phyloP scores from a whole-genome alignment of 2,113 vertebrate species.

The Dipodomys merriami region DNA sequence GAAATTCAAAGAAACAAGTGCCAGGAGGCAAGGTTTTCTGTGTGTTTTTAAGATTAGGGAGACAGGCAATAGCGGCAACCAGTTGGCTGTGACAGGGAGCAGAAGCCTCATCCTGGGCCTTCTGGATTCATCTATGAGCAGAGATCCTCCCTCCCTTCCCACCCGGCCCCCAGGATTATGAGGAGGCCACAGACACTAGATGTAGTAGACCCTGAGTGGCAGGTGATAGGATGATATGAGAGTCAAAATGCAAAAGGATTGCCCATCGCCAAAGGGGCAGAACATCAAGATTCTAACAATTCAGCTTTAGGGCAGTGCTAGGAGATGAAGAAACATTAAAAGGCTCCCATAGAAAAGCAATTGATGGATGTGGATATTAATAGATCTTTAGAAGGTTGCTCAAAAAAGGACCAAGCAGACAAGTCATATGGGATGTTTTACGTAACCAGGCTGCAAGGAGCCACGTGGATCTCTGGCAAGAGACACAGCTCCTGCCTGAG shows the following conservation, averaged over 20 bases:
- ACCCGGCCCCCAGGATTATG: neutral
- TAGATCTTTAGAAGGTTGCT: conserved; percentile 56
- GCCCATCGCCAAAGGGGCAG: neutral
- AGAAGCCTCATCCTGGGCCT: neutral
- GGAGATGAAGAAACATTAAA: conserved; percentile 23
- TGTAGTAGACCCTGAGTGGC: neutral
- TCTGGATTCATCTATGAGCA: neutral
- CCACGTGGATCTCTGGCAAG: neutral
- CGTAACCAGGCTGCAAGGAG: neutral
- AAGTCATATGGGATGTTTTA: neutral
- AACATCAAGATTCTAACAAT: neutral
- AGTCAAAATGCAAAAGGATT: neutral
- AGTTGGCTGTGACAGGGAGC: neutral
- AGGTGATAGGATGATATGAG: accelerated
- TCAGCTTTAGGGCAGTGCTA: conserved; percentile 13
- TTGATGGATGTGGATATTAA: conserved; percentile 2
- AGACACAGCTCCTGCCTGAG: neutral
- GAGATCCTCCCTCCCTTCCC: neutral
- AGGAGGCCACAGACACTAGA: neutral
- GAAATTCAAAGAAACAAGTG: neutral
- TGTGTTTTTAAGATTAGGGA: neutral
- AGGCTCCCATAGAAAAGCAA: conserved; percentile 27
- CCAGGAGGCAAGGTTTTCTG: neutral
- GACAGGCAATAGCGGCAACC: neutral
- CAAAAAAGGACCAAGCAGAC: conserved; percentile 53